A percentile compares a stretch with the other conserved stretches of the same genome.
Evolutionary conservation across 2,888 invertebrate genomes (phyloP).

Genomic region (Sympetrum striolatum): DNA sequence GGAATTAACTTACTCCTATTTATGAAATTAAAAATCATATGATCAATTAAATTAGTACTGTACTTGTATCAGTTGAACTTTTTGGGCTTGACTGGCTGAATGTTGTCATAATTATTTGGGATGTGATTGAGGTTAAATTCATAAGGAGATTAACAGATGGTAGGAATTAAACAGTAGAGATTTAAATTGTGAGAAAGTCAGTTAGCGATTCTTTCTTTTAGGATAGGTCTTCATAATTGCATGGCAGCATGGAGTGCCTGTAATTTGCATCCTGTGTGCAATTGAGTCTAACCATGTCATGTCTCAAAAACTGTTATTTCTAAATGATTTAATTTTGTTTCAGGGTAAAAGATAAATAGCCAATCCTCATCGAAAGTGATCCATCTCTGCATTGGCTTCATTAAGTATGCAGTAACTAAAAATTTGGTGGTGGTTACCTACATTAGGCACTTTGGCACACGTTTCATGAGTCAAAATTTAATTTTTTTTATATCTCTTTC

Average conservation of each 20-base stretch:
- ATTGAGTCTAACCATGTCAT: not conserved
- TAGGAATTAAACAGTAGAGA: too few species aligned
- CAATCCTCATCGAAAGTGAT: not conserved
- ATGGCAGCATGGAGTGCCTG: not conserved
- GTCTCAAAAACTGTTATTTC: not conserved
- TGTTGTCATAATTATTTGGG: too few species aligned
- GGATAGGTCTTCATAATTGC: not conserved
- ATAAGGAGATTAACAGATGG: too few species aligned
- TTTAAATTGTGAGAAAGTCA: too few species aligned
- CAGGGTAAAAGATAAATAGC: constrained; percentile 26
- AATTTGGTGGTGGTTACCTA: not conserved
- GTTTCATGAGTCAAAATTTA: not conserved
- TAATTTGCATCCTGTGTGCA: not conserved
- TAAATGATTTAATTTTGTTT: not conserved
- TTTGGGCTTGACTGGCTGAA: too few species aligned
- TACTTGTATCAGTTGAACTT: too few species aligned
- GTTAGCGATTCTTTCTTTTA: too few species aligned
- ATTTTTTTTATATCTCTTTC: constrained; percentile 2
- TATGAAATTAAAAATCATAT: not conserved
- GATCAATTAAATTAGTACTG: too few species aligned
- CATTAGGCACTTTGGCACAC: constrained; percentile 2
- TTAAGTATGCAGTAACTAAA: not conserved
- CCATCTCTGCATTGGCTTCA: not conserved
- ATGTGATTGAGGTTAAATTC: too few species aligned
- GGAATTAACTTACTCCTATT: not conserved